Evolutionary conservation across 2,797 vertebrate genomes (phyloP).

Genomic region (Poeciliopsis infans): DNA sequence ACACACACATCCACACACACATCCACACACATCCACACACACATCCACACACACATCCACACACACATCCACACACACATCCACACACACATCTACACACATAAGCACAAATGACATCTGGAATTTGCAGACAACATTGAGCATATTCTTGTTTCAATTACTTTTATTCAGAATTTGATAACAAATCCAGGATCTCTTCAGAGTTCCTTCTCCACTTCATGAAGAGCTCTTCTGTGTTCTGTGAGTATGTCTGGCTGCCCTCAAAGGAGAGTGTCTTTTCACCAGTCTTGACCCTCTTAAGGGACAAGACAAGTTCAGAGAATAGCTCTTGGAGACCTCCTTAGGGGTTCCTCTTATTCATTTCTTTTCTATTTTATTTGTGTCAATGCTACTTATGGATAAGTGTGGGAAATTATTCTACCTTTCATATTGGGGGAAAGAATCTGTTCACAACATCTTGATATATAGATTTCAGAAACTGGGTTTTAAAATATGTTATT

Average conservation of each 20-base stretch:
- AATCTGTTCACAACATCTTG: not conserved
- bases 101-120: not conserved
- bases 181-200: conserved; percentile 33
- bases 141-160: conserved; percentile 27
- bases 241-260: conserved; percentile 46
- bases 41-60: not conserved
- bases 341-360: conserved; percentile 25
- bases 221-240: conserved; percentile 36
- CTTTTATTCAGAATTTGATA: conserved; percentile 53
- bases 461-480: conserved; percentile 36
- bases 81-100: not conserved
- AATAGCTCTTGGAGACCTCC: conserved; percentile 45
- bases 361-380: conserved; percentile 27
- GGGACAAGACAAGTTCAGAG: conserved; percentile 37
- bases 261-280: conserved; percentile 54
- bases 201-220: conserved; percentile 39
- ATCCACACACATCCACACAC: too few relatives aligned
- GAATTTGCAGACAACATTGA: not conserved
- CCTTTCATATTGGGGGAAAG: conserved; percentile 21
- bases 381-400: conserved; percentile 13
- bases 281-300: conserved; percentile 63
- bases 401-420: conserved; percentile 42
- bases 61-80: not conserved
- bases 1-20: too few relatives aligned
- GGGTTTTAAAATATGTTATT: not conserved